Percentiles rank a stretch among this genome's conserved stretches.
phyloP scores from a whole-genome alignment of 2,113 vertebrate genomes.

The Tamias sibiricus region DNA sequence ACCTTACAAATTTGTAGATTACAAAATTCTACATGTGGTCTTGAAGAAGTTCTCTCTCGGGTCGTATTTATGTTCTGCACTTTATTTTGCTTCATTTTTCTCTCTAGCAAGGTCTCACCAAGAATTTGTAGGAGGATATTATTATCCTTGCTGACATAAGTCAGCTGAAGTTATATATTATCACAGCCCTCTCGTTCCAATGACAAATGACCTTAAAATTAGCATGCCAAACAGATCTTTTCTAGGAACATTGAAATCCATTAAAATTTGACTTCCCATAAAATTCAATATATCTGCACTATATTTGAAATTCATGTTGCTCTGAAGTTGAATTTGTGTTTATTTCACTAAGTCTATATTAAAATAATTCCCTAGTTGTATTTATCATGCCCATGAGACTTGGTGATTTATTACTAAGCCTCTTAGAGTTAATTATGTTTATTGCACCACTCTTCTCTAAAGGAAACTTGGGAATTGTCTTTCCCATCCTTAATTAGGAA shows the following conservation, averaged over 20 bases:
- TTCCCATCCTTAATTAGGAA: slow-evolving; percentile 64
- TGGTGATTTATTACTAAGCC: slow-evolving; percentile 54
- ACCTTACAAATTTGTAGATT: not conserved
- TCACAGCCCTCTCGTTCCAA: not conserved
- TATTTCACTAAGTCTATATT: slow-evolving; percentile 14
- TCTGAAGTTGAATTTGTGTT: slow-evolving; percentile 48
- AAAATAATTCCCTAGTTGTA: slow-evolving; percentile 46
- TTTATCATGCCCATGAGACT: slow-evolving; percentile 39
- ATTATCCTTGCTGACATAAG: not conserved
- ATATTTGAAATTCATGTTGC: slow-evolving; percentile 18
- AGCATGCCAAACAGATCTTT: not conserved
- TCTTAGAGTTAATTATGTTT: slow-evolving; percentile 65
- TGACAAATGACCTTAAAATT: slow-evolving; percentile 48
- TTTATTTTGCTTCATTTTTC: slow-evolving; percentile 40
- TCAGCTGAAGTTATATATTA: not conserved
- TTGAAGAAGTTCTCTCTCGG: not conserved
- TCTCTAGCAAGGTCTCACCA: not conserved
- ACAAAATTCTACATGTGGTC: not conserved
- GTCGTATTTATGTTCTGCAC: not conserved
- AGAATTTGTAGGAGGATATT: not conserved
- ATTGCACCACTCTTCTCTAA: slow-evolving; percentile 32
- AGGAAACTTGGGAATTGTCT: slow-evolving; percentile 57
- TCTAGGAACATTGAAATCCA: slow-evolving; percentile 49
- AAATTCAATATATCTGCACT: not conserved
- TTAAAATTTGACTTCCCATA: slow-evolving; percentile 5